phyloP scores from a whole-genome alignment of 2,797 vertebrate genomes.

The Mycteria americana region DNA sequence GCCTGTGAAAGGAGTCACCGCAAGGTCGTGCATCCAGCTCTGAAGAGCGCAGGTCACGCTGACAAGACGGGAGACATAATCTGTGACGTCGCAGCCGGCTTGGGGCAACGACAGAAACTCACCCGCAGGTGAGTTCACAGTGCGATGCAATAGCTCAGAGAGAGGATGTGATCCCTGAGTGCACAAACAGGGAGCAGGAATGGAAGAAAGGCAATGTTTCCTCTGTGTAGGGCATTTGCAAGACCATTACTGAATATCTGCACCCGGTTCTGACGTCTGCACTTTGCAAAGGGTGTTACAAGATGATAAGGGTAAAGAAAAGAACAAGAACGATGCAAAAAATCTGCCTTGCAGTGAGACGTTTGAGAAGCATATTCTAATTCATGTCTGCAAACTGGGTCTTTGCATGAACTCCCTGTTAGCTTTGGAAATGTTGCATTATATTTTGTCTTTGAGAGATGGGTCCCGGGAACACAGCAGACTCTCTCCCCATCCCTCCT shows the following conservation, averaged over 20 bases:
- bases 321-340: not conserved
- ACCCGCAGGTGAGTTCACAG: not conserved
- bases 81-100: rapidly evolving
- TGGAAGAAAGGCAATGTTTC: not conserved
- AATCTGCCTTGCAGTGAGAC: not conserved
- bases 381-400: not conserved
- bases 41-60: not conserved
- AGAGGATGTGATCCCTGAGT: not conserved
- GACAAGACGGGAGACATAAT: not conserved
- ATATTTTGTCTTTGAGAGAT: not conserved
- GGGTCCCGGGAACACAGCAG: not conserved
- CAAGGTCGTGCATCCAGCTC: not conserved
- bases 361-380: not conserved
- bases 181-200: not conserved
- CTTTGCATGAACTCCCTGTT: not conserved
- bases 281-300: not conserved
- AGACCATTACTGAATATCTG: not conserved
- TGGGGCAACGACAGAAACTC: not conserved
- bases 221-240: not conserved
- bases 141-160: not conserved
- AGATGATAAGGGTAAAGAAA: not conserved
- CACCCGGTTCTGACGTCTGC: not conserved
- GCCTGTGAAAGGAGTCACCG: not conserved
- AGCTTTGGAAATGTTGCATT: not conserved
- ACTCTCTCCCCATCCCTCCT: not conserved